phyloP scores from a whole-genome alignment of 2,113 vertebrate genomes.

The Ameiurus melas region DNA sequence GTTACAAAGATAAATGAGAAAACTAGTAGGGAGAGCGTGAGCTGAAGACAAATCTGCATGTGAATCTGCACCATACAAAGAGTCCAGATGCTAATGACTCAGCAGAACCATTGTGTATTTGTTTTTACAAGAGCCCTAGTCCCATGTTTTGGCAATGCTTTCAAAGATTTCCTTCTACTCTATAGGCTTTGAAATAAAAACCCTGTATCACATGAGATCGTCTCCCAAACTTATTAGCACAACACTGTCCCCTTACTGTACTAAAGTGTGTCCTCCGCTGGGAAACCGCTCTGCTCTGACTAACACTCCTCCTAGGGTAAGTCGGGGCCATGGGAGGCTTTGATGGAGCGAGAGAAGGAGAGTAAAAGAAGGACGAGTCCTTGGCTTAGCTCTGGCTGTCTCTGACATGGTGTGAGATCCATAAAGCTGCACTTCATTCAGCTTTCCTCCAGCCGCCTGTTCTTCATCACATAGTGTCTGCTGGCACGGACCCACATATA shows the following conservation, averaged over 20 bases:
- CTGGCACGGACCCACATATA: background rate
- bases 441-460: background rate
- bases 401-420: background rate
- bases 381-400: background rate
- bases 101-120: conserved; percentile 17
- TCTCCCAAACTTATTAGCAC: conserved; percentile 12
- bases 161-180: conserved; percentile 3
- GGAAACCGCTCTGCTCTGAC: background rate
- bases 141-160: conserved; percentile 1
- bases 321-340: background rate
- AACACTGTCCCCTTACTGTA: background rate
- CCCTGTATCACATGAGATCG: background rate
- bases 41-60: conserved; percentile 25
- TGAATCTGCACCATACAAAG: conserved; percentile 22
- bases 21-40: conserved; percentile 13
- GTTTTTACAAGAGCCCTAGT: conserved; percentile 7
- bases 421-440: conserved; percentile 9
- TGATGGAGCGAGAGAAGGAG: background rate
- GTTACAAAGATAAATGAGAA: conserved; percentile 8
- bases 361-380: background rate
- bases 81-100: conserved; percentile 23
- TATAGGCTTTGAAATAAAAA: conserved; percentile 17
- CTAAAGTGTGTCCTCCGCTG: background rate
- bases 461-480: background rate
- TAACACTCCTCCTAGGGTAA: background rate